phyloP scores from a whole-genome alignment of 2,113 vertebrate genomes.

The Podiceps cristatus region DNA sequence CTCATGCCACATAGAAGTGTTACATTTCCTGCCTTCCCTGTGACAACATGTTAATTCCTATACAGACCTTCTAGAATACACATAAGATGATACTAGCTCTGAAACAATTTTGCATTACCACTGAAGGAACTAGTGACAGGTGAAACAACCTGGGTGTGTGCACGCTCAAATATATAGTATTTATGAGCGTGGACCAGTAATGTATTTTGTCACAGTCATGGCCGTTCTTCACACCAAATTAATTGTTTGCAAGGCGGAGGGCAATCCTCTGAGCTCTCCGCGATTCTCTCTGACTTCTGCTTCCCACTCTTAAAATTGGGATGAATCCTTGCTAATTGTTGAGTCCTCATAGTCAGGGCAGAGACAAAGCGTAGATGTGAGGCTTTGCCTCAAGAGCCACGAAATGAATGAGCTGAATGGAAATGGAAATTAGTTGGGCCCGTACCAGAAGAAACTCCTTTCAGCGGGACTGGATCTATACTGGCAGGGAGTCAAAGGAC shows the following conservation, averaged over 20 bases:
- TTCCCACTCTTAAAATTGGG: neutral
- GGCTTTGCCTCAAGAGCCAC: neutral
- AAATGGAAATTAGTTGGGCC: neutral
- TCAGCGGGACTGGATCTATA: neutral
- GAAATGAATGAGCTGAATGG: neutral
- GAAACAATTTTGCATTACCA: neutral
- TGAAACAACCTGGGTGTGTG: neutral
- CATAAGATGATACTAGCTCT: neutral
- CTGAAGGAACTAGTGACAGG: neutral
- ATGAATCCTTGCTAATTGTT: neutral
- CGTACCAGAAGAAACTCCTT: neutral
- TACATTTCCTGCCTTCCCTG: neutral
- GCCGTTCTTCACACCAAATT: neutral
- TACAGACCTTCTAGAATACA: neutral
- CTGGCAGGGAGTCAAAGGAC: neutral
- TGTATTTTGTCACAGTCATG: fast-evolving
- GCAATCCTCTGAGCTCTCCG: neutral
- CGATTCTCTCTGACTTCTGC: neutral
- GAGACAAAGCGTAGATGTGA: neutral
- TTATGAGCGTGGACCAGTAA: neutral
- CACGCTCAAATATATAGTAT: neutral
- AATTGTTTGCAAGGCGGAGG: neutral
- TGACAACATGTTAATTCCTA: neutral
- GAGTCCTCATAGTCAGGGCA: neutral
- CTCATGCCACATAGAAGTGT: neutral